Evolutionary conservation across 2,888 invertebrate species (phyloP).

Genomic region (Metacarcinus magister): DNA sequence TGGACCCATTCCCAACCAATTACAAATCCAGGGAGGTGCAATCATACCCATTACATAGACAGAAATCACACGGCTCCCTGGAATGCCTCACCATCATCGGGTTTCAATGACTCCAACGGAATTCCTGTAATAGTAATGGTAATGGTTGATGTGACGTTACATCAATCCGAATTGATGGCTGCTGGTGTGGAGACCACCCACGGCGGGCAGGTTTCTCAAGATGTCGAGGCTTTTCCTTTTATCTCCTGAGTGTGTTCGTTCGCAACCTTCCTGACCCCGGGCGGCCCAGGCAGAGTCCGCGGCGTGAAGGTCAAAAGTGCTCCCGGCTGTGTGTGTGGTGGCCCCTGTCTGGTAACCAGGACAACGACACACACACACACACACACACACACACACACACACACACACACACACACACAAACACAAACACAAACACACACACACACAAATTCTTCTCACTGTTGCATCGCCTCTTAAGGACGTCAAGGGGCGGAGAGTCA

Average conservation of each 20-base stretch:
- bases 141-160: background rate
- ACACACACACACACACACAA: background rate
- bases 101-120: background rate
- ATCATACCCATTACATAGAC: background rate
- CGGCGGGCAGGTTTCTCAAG: background rate
- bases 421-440: background rate
- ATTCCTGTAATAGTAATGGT: background rate
- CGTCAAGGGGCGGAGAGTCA: background rate
- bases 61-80: background rate
- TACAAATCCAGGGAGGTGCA: slow-evolving; percentile 16
- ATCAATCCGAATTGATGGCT: slow-evolving; percentile 26
- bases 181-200: slow-evolving; percentile 35
- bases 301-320: background rate
- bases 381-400: slow-evolving; percentile 39
- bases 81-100: slow-evolving; percentile 35
- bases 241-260: background rate
- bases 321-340: background rate
- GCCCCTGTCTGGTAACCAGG: background rate
- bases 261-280: slow-evolving; percentile 7
- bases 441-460: background rate
- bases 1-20: slow-evolving; percentile 40
- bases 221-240: background rate
- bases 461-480: background rate
- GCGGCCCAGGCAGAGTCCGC: background rate
- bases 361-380: background rate